These are phyloP conservation scores for Otolemur crassicaudatus DNA, from an alignment of 2,797 vertebrate species.

Conservation along the genomic window DNA sequence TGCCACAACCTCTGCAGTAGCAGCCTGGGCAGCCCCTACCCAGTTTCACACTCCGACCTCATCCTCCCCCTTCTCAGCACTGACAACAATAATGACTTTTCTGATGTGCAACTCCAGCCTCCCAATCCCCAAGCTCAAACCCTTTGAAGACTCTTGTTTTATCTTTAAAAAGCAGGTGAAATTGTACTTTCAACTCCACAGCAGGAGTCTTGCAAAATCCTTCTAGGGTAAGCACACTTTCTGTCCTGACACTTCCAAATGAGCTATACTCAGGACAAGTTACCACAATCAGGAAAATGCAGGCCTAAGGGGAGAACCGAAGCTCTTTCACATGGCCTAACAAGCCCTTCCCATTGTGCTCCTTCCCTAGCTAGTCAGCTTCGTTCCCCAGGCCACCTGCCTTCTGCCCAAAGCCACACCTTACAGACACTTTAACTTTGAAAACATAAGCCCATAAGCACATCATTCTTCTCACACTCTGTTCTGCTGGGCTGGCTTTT, in stretches of 20 bases:
- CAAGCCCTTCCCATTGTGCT: neutral
- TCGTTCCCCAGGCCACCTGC: neutral
- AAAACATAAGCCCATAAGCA: neutral
- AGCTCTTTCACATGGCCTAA: neutral
- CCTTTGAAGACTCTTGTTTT: neutral
- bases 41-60: neutral
- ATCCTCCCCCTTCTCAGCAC: neutral
- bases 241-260: neutral
- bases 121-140: neutral
- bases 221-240: neutral
- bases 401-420: neutral
- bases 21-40: neutral
- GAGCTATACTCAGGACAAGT: neutral
- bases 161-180: neutral
- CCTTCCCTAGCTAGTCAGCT: neutral
- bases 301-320: neutral
- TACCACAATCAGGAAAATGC: neutral
- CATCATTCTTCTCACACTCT: neutral
- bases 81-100: neutral
- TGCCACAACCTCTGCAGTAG: neutral
- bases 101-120: neutral
- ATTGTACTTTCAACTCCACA: neutral
- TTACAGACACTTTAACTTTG: neutral
- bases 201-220: neutral
- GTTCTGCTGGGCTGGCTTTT: conserved; percentile 3